A percentile compares a stretch with the other conserved stretches of the same genome.
These are phyloP conservation scores for Scolopax mira DNA, from an alignment of 2,113 vertebrate species.

Conservation along the genomic window DNA sequence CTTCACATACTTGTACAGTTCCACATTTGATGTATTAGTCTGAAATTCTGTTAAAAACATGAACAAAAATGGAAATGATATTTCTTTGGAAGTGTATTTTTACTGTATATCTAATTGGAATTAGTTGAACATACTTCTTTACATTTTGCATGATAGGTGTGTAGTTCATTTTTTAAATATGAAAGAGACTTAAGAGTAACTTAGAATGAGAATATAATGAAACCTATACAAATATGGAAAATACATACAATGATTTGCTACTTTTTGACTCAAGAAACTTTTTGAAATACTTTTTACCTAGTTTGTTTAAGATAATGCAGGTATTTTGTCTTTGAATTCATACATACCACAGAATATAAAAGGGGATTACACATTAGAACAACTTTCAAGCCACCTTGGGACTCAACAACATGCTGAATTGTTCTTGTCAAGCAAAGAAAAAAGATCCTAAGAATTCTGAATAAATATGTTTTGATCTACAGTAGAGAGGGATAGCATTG, in stretches of 20 bases:
- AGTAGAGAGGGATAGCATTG: background rate
- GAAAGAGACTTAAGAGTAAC: constrained; percentile 59
- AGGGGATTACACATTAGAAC: background rate
- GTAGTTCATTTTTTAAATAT: constrained; percentile 67
- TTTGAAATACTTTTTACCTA: constrained; percentile 63
- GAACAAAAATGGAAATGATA: constrained; percentile 74
- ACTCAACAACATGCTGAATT: background rate
- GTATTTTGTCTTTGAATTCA: constrained; percentile 38
- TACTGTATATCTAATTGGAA: constrained; percentile 66
- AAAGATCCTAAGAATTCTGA: background rate
- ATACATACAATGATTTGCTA: constrained; percentile 70
- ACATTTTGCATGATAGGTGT: constrained; percentile 71
- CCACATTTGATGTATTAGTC: constrained; percentile 77
- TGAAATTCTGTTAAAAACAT: constrained; percentile 76
- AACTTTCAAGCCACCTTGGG: background rate
- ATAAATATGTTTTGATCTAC: background rate
- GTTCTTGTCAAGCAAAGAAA: background rate
- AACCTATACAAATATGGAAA: constrained; percentile 66
- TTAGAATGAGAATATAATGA: constrained; percentile 66
- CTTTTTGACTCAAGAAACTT: constrained; percentile 67
- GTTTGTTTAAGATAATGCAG: constrained; percentile 51
- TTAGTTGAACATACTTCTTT: constrained; percentile 67
- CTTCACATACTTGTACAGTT: constrained; percentile 75
- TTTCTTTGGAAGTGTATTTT: constrained; percentile 73
- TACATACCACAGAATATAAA: background rate